Percentiles rank a stretch among this genome's conserved stretches.
Evolutionary conservation across 2,797 vertebrate genomes (phyloP).

Genomic region (Miichthys miiuy): DNA sequence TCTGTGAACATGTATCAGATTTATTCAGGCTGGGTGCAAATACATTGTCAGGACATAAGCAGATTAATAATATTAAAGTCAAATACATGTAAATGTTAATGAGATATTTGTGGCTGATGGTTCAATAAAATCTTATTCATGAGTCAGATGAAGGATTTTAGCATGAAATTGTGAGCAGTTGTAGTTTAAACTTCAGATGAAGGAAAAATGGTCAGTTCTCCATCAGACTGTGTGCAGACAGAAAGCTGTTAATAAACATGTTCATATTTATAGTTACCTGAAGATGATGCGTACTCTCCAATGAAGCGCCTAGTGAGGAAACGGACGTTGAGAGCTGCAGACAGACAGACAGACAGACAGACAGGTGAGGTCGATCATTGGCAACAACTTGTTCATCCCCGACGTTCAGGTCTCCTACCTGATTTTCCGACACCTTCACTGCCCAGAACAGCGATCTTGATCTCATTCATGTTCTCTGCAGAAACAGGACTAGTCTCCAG

Average conservation of each 20-base stretch:
- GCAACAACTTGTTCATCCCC: not conserved
- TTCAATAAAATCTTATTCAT: conserved; percentile 39
- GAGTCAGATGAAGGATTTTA: no score
- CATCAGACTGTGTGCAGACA: no score
- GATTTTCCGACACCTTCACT: conserved; percentile 89
- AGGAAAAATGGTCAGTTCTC: no score
- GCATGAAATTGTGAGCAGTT: no score
- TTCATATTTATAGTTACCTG: conserved; percentile 75
- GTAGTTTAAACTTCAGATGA: no score
- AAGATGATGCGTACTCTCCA: conserved; percentile 90
- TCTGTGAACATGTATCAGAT: no score
- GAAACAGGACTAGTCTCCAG: no score
- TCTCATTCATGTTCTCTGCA: conserved; percentile 79
- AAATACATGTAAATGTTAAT: not conserved
- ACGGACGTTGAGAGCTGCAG: conserved; percentile 88
- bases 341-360: not conserved
- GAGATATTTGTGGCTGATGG: no score
- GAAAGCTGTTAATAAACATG: no score
- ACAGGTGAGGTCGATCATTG: not conserved
- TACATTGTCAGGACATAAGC: no score
- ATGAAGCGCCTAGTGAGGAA: conserved; percentile 91
- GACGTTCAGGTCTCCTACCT: conserved; percentile 71
- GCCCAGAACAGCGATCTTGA: conserved; percentile 89
- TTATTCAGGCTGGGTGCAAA: no score
- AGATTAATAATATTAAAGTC: no score